Percentiles rank a stretch among this genome's conserved stretches.
These are phyloP conservation scores for Xanthia icteritia DNA, from an alignment of 2,888 invertebrate species.

Conservation along the genomic window DNA sequence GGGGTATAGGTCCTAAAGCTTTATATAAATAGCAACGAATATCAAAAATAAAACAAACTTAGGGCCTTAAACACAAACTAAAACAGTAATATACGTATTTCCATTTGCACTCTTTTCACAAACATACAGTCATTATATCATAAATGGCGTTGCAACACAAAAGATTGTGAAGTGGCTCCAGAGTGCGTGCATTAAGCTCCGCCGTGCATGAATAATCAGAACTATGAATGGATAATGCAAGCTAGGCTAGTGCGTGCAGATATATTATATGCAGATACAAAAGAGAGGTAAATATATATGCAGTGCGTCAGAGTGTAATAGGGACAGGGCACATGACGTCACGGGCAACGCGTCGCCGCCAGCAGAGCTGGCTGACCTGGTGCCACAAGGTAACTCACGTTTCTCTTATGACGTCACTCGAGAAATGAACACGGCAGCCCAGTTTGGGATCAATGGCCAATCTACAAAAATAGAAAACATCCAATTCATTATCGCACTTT, in stretches of 20 bases:
- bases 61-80: constrained; percentile 10
- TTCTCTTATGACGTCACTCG: constrained; percentile 89
- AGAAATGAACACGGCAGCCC: constrained; percentile 89
- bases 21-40: neutral
- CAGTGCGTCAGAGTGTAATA: constrained; percentile 58
- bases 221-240: constrained; percentile 57
- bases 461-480: constrained; percentile 89
- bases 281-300: constrained; percentile 18
- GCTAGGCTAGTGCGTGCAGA: constrained; percentile 49
- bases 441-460: constrained; percentile 90
- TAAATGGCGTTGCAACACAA: constrained; percentile 49
- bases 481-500: constrained; percentile 76
- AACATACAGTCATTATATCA: constrained; percentile 41
- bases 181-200: constrained; percentile 45
- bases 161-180: constrained; percentile 40
- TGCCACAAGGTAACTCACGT: constrained; percentile 84
- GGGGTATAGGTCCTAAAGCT: neutral
- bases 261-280: constrained; percentile 37
- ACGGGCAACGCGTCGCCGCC: constrained; percentile 73
- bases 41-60: constrained; percentile 15
- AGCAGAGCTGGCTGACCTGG: constrained; percentile 66
- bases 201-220: constrained; percentile 51
- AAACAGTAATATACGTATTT: constrained; percentile 9
- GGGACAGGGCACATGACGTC: constrained; percentile 74
- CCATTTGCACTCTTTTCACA: constrained; percentile 31